These are phyloP conservation scores for Mobula hypostoma DNA, from an alignment of 2,113 vertebrate species.

Conservation along the genomic window DNA sequence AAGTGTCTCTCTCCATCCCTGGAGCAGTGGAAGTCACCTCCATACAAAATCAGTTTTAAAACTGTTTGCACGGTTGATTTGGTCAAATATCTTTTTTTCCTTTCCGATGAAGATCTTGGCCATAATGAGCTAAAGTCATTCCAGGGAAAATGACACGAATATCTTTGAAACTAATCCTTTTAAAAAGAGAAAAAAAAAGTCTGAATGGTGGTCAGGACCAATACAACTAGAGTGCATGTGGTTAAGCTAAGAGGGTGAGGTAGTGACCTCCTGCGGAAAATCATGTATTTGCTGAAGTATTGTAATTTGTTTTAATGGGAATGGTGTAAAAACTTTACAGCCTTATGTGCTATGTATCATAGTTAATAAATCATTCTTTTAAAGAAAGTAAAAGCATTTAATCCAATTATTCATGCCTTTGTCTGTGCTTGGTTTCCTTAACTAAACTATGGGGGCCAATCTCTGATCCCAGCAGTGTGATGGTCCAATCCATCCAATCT, in stretches of 20 bases:
- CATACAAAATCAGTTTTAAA: background rate
- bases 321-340: conserved; percentile 85
- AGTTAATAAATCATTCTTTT: conserved; percentile 97
- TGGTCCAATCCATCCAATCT: too few species aligned
- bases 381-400: conserved; percentile 46
- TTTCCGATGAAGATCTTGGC: conserved; percentile 38
- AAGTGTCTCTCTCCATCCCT: too few species aligned
- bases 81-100: background rate
- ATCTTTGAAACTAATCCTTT: conserved; percentile 32
- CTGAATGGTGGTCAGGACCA: conserved; percentile 63
- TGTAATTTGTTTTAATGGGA: conserved; percentile 84
- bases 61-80: background rate
- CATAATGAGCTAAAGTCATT: conserved; percentile 38
- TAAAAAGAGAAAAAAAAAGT: conserved; percentile 57
- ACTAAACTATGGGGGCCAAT: background rate
- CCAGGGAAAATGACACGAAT: background rate
- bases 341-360: conserved; percentile 93
- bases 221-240: conserved; percentile 46
- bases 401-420: background rate
- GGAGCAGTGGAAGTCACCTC: background rate
- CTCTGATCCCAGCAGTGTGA: too few species aligned
- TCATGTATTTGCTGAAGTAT: conserved; percentile 75
- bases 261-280: conserved; percentile 46
- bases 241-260: conserved; percentile 29
- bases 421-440: background rate